Evolutionary conservation across 2,888 invertebrate species (phyloP).

Genomic region (Monochamus alternatus): DNA sequence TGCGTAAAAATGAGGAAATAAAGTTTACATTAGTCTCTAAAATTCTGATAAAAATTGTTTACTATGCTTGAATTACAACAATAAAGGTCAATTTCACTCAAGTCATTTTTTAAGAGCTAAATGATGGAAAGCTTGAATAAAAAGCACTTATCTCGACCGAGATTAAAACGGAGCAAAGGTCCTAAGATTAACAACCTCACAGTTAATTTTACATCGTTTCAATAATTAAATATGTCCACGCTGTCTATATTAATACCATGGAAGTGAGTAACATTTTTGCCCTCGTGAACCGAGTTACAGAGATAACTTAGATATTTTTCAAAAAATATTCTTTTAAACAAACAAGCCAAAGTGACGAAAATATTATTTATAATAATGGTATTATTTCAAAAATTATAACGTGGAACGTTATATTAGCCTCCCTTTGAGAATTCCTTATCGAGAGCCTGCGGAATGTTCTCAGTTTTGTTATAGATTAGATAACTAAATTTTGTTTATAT

Average conservation of each 20-base stretch:
- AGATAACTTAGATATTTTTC: background rate
- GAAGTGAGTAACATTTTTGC: slow-evolving; percentile 2
- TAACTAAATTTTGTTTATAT: no score
- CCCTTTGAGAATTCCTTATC: no score
- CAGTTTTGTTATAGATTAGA: no score
- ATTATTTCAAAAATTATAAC: no score
- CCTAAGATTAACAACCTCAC: slow-evolving; percentile 22
- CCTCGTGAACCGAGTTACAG: background rate
- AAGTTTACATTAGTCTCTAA: slow-evolving; percentile 13
- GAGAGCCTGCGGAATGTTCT: no score
- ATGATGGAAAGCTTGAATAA: background rate
- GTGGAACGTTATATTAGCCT: no score
- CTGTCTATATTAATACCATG: slow-evolving; percentile 5
- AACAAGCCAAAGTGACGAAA: no score
- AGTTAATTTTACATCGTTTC: slow-evolving; percentile 8
- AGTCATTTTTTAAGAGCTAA: background rate
- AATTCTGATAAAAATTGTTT: slow-evolving; percentile 21
- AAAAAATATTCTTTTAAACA: no score
- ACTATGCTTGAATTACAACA: slow-evolving; percentile 20
- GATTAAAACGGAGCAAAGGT: slow-evolving; percentile 19
- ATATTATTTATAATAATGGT: no score
- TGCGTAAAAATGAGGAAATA: slow-evolving; percentile 15
- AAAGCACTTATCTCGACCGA: background rate
- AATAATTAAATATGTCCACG: slow-evolving; percentile 6
- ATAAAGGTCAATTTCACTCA: slow-evolving; percentile 18